These are phyloP conservation scores for Esox niger DNA, from an alignment of 2,113 vertebrate species.

Conservation along the genomic window DNA sequence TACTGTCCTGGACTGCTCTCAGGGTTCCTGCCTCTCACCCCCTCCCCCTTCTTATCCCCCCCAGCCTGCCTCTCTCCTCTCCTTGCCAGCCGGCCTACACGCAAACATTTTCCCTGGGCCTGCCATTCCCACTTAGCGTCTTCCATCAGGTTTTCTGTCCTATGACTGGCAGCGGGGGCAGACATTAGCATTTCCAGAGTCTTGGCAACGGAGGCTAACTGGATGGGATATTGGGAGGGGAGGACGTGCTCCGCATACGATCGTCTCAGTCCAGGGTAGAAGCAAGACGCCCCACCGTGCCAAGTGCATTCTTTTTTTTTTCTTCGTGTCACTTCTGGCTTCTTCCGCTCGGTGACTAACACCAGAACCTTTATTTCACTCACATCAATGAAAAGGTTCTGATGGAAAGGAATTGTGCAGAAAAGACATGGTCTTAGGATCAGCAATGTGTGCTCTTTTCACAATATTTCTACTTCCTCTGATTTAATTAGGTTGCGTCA, in stretches of 20 bases:
- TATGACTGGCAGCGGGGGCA: conserved; percentile 68
- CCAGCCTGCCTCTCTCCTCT: not conserved
- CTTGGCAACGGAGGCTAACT: conserved; percentile 59
- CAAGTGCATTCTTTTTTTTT: not conserved
- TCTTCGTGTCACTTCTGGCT: no score
- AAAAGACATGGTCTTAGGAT: no score
- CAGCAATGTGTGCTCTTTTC: not conserved
- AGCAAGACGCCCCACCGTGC: conserved; percentile 25
- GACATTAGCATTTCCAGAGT: conserved; percentile 70
- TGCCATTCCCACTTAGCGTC: conserved; percentile 69
- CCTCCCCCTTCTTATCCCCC: not conserved
- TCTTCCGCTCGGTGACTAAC: no score
- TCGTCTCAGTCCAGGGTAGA: conserved; percentile 25
- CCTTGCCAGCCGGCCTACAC: conserved; percentile 12
- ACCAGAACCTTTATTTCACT: not conserved
- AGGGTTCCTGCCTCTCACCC: not conserved
- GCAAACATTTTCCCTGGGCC: conserved; percentile 66
- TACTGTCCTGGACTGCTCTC: not conserved
- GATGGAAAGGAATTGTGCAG: no score
- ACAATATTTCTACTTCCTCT: conserved; percentile 6
- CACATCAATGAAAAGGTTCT: no score
- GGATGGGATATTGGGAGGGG: conserved; percentile 42
- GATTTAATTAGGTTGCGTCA: conserved; percentile 27
- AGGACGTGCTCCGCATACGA: conserved; percentile 56
- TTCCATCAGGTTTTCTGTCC: conserved; percentile 37